These are phyloP conservation scores for Acropternis orthonyx DNA, from an alignment of 2,797 vertebrate genomes.

Conservation along the genomic window DNA sequence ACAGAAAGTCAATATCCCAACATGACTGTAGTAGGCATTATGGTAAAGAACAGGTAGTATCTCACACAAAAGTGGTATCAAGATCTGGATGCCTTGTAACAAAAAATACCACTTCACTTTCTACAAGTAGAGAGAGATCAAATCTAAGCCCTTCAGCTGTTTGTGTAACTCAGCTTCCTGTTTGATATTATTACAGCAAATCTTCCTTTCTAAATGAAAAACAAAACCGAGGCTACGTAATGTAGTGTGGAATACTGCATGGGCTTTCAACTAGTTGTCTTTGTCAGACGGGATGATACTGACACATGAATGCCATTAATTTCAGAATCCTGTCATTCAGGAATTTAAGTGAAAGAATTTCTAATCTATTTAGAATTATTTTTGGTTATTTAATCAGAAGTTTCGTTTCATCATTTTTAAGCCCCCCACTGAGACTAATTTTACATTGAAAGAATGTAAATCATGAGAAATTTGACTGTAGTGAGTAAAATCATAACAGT, in stretches of 20 bases:
- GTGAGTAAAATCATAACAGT: not conserved
- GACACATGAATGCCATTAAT: not conserved
- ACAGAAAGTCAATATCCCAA: not conserved
- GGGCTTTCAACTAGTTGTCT: not conserved
- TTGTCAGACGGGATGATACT: not conserved
- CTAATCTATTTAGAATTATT: conserved; percentile 27
- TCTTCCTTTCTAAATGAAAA: not conserved
- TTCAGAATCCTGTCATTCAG: not conserved
- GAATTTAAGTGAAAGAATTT: conserved; percentile 21
- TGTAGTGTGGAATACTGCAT: not conserved
- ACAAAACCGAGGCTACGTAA: not conserved
- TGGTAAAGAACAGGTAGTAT: not conserved
- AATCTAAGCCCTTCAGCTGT: not conserved
- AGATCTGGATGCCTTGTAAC: not conserved
- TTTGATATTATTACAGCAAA: not conserved
- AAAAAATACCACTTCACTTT: not conserved
- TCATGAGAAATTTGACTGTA: not conserved
- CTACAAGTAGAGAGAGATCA: not conserved
- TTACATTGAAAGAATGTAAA: not conserved
- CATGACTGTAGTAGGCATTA: not conserved
- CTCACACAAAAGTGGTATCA: not conserved
- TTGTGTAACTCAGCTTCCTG: not conserved
- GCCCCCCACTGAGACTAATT: not conserved
- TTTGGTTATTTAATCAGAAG: not conserved
- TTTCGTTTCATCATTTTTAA: not conserved